Evolutionary conservation across 2,888 invertebrate species (phyloP).

Genomic region (Drosophila ochracea): DNA sequence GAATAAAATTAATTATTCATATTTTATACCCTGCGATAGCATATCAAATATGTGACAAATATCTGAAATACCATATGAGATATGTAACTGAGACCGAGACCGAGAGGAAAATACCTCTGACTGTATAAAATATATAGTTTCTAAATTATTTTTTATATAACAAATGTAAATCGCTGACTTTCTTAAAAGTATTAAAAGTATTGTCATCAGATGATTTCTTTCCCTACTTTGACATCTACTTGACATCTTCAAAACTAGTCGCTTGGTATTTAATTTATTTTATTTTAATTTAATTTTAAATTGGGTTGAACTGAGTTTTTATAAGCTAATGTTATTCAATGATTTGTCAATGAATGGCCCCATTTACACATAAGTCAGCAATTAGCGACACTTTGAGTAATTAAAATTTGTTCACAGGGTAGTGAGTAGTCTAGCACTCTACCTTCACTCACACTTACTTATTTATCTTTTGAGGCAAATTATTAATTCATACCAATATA

Average conservation of each 20-base stretch:
- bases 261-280: fast-evolving
- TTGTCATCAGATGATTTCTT: not conserved
- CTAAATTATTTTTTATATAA: not conserved
- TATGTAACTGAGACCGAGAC: not conserved
- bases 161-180: not conserved
- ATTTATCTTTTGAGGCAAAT: not conserved
- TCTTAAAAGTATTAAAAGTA: not conserved
- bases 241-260: not conserved
- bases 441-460: fast-evolving
- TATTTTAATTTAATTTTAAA: not conserved
- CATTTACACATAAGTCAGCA: not conserved
- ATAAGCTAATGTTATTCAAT: not conserved
- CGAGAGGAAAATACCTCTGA: fast-evolving
- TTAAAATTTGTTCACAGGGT: not conserved
- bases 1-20: slow-evolving; percentile 20
- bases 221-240: not conserved
- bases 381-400: not conserved
- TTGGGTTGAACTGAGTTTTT: not conserved
- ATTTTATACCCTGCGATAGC: not conserved
- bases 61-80: not conserved
- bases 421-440: not conserved
- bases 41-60: not conserved
- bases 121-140: not conserved
- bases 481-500: slow-evolving; percentile 15
- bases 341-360: not conserved